Percentiles rank a stretch among this genome's conserved stretches.
Conservation (phyloP, 2,888 invertebrate genomes). For the Acanthacorydalis orientalis region DNA sequence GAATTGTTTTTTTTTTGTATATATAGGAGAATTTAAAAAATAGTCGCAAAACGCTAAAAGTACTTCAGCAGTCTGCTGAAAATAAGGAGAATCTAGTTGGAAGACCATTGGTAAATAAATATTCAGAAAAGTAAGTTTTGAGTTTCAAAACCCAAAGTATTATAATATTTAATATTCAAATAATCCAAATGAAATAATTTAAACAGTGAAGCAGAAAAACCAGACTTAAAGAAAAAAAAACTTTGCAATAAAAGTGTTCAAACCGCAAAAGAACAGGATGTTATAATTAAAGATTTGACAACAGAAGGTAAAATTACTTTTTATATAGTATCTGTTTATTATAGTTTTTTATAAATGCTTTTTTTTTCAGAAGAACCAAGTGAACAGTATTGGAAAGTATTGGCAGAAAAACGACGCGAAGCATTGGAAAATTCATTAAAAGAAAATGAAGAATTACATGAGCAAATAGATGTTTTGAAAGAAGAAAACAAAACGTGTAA, state of each 20-base stretch:
- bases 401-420: constrained; percentile 56
- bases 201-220: constrained; percentile 20
- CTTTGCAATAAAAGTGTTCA: constrained; percentile 41
- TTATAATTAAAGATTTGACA: constrained; percentile 52
- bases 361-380: constrained; percentile 37
- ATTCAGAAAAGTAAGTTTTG: constrained; percentile 27
- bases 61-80: constrained; percentile 50
- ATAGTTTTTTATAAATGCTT: neutral
- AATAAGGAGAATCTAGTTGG: constrained; percentile 65
- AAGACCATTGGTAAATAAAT: constrained; percentile 33
- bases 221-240: constrained; percentile 30
- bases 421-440: constrained; percentile 54
- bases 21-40: constrained; percentile 38
- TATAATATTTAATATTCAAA: no score
- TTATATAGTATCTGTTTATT: neutral
- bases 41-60: constrained; percentile 52
- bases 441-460: constrained; percentile 47
- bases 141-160: neutral
- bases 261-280: constrained; percentile 34
- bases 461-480: constrained; percentile 24
- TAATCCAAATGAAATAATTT: constrained; percentile 1
- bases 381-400: constrained; percentile 56
- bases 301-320: constrained; percentile 28
- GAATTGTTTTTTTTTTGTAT: neutral
- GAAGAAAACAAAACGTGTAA: constrained; percentile 51